A percentile compares a stretch with the other conserved stretches of the same genome.
phyloP scores from a whole-genome alignment of 2,113 vertebrate genomes.

The Phoenicopterus ruber region DNA sequence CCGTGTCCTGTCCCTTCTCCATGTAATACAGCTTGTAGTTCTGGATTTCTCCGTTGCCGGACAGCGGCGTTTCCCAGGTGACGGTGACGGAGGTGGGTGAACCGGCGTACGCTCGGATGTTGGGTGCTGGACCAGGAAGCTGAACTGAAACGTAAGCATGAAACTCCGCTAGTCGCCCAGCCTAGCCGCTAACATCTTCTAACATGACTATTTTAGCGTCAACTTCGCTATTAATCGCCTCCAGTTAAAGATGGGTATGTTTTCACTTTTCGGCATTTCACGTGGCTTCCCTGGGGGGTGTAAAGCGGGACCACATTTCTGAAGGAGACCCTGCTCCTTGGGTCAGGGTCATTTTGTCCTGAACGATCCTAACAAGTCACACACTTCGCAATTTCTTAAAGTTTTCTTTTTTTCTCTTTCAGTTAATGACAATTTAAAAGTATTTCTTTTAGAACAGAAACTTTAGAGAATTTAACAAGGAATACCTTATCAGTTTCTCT shows the following conservation, averaged over 20 bases:
- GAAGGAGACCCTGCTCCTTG: not conserved
- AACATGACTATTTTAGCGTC: not conserved
- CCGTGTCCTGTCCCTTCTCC: slow-evolving; percentile 84
- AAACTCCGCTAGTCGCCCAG: not conserved
- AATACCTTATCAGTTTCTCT: not conserved
- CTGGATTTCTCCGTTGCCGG: slow-evolving; percentile 92
- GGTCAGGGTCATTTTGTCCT: not conserved
- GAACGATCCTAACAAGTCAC: not conserved
- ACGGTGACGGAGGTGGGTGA: slow-evolving; percentile 83
- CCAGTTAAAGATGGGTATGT: too few species aligned
- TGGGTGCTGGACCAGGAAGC: slow-evolving; percentile 93
- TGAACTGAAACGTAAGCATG: slow-evolving; percentile 80
- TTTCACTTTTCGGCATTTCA: not conserved
- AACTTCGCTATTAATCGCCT: not conserved
- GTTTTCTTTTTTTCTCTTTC: not conserved
- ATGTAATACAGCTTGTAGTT: slow-evolving; percentile 95
- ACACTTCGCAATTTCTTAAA: fast-evolving
- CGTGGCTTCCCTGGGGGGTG: fast-evolving
- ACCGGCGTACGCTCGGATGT: slow-evolving; percentile 80
- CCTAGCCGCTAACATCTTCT: not conserved
- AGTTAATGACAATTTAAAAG: not conserved
- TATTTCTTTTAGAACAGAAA: not conserved
- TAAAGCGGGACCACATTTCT: not conserved
- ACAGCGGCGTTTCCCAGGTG: slow-evolving; percentile 89
- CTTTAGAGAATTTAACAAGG: not conserved